These are phyloP conservation scores for Hystrix cristata DNA, from an alignment of 2,113 vertebrate species.

Conservation along the genomic window DNA sequence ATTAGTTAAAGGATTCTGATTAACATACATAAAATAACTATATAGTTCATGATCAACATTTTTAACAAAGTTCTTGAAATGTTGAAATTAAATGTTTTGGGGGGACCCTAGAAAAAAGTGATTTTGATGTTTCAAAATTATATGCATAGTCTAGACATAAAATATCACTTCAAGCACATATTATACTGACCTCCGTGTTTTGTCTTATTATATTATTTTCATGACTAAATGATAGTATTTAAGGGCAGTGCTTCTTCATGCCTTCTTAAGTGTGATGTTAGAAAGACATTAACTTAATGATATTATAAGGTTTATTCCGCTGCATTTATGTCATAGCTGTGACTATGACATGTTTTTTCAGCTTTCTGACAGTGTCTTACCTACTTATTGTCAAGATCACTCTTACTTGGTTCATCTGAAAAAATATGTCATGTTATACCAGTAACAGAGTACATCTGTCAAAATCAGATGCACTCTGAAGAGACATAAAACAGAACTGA, in stretches of 20 bases:
- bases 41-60: not conserved
- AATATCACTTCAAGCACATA: not conserved
- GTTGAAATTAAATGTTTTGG: not conserved
- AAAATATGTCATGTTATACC: constrained; percentile 65
- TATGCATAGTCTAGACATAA: not conserved
- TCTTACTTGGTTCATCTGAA: constrained; percentile 60
- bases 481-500: constrained; percentile 39
- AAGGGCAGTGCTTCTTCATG: not conserved
- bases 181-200: not conserved
- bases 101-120: not conserved
- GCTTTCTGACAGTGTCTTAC: constrained; percentile 72
- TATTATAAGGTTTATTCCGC: constrained; percentile 56
- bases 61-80: constrained; percentile 23
- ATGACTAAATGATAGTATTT: constrained; percentile 50
- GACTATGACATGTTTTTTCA: constrained; percentile 68
- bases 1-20: not conserved
- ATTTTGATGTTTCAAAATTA: not conserved
- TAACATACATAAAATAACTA: not conserved
- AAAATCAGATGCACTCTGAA: constrained; percentile 77
- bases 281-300: constrained; percentile 59
- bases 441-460: constrained; percentile 68
- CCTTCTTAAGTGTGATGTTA: constrained; percentile 21
- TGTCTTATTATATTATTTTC: constrained; percentile 31
- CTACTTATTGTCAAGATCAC: constrained; percentile 77
- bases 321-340: not conserved